phyloP scores from a whole-genome alignment of 2,113 vertebrate genomes.

The Cheirogaleus medius region DNA sequence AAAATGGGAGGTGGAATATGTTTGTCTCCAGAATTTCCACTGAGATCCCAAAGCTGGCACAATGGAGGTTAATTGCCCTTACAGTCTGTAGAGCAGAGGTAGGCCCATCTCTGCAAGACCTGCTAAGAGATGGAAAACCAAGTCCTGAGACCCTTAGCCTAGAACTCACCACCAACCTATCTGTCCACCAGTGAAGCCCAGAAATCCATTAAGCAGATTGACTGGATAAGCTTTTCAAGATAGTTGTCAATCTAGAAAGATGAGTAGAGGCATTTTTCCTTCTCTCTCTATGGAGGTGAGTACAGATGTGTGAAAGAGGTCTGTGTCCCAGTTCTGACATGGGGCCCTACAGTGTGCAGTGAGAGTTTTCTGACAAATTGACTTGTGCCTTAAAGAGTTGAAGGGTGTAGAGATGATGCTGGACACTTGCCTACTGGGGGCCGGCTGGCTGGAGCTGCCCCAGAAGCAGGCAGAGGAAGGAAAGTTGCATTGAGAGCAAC shows the following conservation, averaged over 20 bases:
- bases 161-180: neutral
- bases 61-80: neutral
- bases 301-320: neutral
- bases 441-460: neutral
- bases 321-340: neutral
- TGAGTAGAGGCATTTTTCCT: neutral
- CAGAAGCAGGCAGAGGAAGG: neutral
- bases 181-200: neutral
- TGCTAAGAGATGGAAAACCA: neutral
- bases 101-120: neutral
- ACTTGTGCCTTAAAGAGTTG: neutral
- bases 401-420: neutral
- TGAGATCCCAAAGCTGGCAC: neutral
- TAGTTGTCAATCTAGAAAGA: neutral
- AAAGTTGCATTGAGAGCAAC: neutral
- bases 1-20: neutral
- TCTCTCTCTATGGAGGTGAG: neutral
- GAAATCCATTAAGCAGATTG: neutral
- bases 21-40: neutral
- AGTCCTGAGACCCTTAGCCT: neutral
- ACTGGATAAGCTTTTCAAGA: neutral
- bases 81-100: neutral
- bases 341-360: neutral
- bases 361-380: neutral
- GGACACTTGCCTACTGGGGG: rapidly evolving